These are phyloP conservation scores for Enteromius paludinosus DNA, from an alignment of 2,797 vertebrate species.

Conservation along the genomic window DNA sequence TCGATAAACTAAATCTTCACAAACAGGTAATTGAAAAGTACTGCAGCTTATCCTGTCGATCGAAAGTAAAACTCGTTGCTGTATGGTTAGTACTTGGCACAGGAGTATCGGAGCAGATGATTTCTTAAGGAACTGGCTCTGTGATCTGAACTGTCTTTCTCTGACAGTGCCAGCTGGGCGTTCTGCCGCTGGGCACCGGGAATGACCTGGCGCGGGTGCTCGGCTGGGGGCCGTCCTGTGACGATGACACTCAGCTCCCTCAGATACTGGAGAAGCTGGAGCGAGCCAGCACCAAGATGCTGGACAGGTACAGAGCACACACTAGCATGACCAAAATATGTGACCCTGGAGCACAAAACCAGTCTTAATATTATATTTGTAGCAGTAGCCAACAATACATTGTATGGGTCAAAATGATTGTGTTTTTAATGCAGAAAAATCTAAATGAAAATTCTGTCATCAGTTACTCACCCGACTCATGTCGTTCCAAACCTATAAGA, in stretches of 20 bases:
- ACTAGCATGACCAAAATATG: conserved; percentile 5
- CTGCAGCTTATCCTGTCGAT: background rate
- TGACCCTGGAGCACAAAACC: conserved; percentile 1
- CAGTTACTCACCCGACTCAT: too few species aligned
- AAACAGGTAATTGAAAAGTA: conserved; percentile 83
- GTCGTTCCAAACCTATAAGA: too few species aligned
- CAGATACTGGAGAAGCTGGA: conserved; percentile 97
- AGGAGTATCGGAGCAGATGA: conserved; percentile 18
- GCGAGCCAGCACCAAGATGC: conserved; percentile 97
- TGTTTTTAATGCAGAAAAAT: too few species aligned
- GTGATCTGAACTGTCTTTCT: conserved; percentile 52
- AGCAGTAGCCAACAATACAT: too few species aligned
- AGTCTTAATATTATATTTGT: background rate
- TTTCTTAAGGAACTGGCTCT: background rate
- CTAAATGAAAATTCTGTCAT: too few species aligned
- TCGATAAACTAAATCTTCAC: conserved; percentile 95
- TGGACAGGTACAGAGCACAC: conserved; percentile 84
- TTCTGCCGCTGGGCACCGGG: conserved; percentile 93
- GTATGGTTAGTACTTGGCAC: background rate
- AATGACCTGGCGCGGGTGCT: conserved; percentile 96
- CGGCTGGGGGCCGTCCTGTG: conserved; percentile 96
- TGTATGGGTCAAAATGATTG: too few species aligned
- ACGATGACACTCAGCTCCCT: conserved; percentile 96
- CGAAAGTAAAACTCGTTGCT: background rate
- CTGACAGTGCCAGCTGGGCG: conserved; percentile 94